These are phyloP conservation scores for Alectoris magna DNA, from an alignment of 2,797 vertebrate species.

Conservation along the genomic window DNA sequence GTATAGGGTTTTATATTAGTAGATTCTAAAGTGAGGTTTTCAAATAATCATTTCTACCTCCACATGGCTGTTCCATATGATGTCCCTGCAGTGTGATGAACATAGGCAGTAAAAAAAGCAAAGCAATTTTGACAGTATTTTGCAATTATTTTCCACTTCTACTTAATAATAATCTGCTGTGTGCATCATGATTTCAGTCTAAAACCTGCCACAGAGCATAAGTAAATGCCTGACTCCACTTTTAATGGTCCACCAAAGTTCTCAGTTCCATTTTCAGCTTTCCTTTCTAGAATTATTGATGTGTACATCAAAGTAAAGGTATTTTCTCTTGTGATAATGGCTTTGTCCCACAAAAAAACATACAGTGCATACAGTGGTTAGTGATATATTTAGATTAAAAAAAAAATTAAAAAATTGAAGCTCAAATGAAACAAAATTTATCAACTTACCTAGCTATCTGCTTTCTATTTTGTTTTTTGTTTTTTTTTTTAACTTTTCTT, in stretches of 20 bases:
- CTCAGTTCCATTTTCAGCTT: neutral
- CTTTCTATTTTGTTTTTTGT: too few relatives aligned
- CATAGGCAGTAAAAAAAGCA: neutral
- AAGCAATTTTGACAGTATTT: neutral
- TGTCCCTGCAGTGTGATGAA: neutral
- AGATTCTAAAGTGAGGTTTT: neutral
- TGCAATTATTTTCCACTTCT: neutral
- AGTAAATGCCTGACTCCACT: neutral
- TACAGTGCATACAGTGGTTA: neutral
- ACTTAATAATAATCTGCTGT: neutral
- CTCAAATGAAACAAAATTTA: neutral
- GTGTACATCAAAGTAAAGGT: neutral
- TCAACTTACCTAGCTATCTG: too few relatives aligned
- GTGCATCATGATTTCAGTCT: neutral
- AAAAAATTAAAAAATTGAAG: neutral
- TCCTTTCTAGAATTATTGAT: neutral
- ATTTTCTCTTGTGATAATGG: neutral
- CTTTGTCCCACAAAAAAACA: neutral
- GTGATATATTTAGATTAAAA: neutral
- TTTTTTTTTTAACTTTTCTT: too few relatives aligned
- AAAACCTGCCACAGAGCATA: neutral
- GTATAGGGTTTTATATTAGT: neutral
- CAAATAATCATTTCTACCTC: neutral
- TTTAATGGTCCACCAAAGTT: neutral
- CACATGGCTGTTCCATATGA: neutral